Evolutionary conservation across 30 jellyfish, hydroid and myxozoan genomes (phyloP).

Genomic region (Aurelia sp.): DNA sequence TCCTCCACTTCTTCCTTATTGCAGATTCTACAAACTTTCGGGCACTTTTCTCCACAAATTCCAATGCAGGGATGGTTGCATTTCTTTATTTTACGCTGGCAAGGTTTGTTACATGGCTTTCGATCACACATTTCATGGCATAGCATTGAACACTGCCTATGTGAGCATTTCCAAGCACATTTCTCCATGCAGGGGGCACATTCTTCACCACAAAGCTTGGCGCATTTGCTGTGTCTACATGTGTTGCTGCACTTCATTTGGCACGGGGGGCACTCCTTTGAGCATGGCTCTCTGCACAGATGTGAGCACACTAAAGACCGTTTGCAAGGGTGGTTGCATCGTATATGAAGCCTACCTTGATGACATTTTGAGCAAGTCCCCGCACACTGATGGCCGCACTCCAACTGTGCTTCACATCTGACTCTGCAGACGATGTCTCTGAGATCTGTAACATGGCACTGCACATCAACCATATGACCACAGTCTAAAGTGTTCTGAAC

Average conservation of each 20-base stretch:
- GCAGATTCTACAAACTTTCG: slow-evolving; percentile 52
- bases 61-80: slow-evolving; percentile 74
- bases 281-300: slow-evolving; percentile 47
- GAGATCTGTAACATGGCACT: not conserved
- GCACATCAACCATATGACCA: slow-evolving; percentile 14
- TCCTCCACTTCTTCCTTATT: slow-evolving; percentile 74
- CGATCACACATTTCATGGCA: slow-evolving; percentile 60
- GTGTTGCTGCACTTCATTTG: slow-evolving; percentile 15
- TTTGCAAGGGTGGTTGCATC: slow-evolving; percentile 51
- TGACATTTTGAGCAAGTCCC: slow-evolving; percentile 71
- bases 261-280: slow-evolving; percentile 73
- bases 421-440: slow-evolving; percentile 18
- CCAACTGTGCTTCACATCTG: slow-evolving; percentile 40
- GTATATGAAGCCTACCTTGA: slow-evolving; percentile 60
- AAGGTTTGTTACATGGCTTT: slow-evolving; percentile 65
- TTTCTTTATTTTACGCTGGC: not conserved
- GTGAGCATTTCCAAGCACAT: slow-evolving; percentile 57
- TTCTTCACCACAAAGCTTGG: slow-evolving; percentile 39
- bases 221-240: slow-evolving; percentile 55
- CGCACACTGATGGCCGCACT: slow-evolving; percentile 73
- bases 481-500: slow-evolving; percentile 13
- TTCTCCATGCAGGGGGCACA: slow-evolving; percentile 60
- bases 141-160: slow-evolving; percentile 44
- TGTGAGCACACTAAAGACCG: slow-evolving; percentile 45
- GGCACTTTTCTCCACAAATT: slow-evolving; percentile 77